Percentiles rank a stretch among this genome's conserved stretches.
phyloP scores from a whole-genome alignment of 2,888 invertebrate genomes.

The Caenorhabditis drosophilae region DNA sequence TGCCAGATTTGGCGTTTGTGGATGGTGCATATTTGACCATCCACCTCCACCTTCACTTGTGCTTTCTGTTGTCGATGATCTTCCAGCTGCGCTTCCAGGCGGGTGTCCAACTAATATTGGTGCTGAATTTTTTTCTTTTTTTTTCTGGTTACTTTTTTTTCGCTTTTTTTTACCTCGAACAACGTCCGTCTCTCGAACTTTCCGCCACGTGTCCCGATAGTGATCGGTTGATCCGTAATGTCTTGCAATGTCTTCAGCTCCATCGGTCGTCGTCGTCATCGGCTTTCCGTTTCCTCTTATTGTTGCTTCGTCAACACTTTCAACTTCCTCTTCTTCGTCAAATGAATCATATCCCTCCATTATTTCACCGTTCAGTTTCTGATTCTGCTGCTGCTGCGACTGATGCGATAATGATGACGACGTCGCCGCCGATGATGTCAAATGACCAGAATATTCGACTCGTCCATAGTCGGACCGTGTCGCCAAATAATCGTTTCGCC shows the following conservation, averaged over 20 bases:
- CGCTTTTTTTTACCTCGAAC: conserved; percentile 20
- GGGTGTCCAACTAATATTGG: conserved; percentile 4
- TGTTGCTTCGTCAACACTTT: background rate
- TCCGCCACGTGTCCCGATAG: conserved; percentile 51
- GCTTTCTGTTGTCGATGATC: conserved; percentile 29
- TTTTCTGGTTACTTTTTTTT: too few relatives aligned
- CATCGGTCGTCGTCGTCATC: conserved; percentile 7
- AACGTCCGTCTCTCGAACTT: conserved; percentile 45
- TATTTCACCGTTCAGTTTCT: background rate
- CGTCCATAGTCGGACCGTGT: conserved; percentile 41
- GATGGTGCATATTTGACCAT: conserved; percentile 14
- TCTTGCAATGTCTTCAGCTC: conserved; percentile 44
- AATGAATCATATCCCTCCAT: conserved; percentile 43
- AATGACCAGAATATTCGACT: conserved; percentile 26
- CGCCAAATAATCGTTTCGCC: conserved; percentile 27
- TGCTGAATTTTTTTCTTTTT: too few relatives aligned
- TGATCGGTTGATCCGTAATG: conserved; percentile 52
- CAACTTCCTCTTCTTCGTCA: conserved; percentile 44
- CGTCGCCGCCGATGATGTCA: conserved; percentile 16
- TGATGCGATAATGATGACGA: conserved; percentile 4
- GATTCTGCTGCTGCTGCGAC: conserved; percentile 9
- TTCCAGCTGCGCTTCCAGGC: conserved; percentile 26
- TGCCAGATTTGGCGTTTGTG: conserved; percentile 13
- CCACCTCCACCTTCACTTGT: conserved; percentile 25
- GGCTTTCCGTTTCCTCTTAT: conserved; percentile 14